A percentile compares a stretch with the other conserved stretches of the same genome.
phyloP scores from a whole-genome alignment of 2,888 invertebrate genomes.

The Mimumesa dahlbomi region DNA sequence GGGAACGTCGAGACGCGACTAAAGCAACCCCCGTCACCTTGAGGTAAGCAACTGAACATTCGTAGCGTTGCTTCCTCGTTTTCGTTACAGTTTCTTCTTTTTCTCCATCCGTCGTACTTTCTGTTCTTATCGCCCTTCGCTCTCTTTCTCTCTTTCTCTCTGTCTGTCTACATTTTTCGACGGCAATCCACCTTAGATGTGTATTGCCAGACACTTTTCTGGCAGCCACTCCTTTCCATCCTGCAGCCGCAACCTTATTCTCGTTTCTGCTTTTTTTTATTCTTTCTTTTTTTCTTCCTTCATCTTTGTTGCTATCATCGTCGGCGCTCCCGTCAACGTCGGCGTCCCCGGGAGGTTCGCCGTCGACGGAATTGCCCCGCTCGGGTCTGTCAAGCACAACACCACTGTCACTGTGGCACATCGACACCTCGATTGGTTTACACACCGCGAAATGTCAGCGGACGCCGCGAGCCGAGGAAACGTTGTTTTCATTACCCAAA shows the following conservation, averaged over 20 bases:
- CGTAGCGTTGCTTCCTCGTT: conserved; percentile 40
- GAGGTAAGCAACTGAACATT: conserved; percentile 51
- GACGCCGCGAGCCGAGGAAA: conserved; percentile 16
- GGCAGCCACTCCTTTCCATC: conserved; percentile 24
- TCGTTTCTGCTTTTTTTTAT: no score
- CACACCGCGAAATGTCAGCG: conserved; percentile 25
- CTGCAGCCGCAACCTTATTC: conserved; percentile 1
- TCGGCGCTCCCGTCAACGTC: conserved; percentile 42
- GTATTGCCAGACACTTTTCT: conserved; percentile 26
- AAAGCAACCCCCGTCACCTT: conserved; percentile 69
- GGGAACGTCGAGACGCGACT: conserved; percentile 67
- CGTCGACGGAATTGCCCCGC: conserved; percentile 37
- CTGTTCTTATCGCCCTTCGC: conserved; percentile 12
- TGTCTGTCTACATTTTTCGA: not conserved
- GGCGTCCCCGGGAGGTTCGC: conserved; percentile 38
- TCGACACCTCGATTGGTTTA: conserved; percentile 61
- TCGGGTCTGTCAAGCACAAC: conserved; percentile 28
- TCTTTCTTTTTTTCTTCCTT: conserved; percentile 4
- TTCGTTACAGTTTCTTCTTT: conserved; percentile 35
- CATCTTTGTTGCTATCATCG: conserved; percentile 46
- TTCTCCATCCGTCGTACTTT: conserved; percentile 18
- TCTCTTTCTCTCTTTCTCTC: not conserved
- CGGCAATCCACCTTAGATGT: conserved; percentile 26
- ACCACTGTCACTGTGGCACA: conserved; percentile 36
- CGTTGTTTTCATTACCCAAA: conserved; percentile 2